Conservation (phyloP, 1,140 invertebrate genomes). For the Rhagoletis pomonella region DNA sequence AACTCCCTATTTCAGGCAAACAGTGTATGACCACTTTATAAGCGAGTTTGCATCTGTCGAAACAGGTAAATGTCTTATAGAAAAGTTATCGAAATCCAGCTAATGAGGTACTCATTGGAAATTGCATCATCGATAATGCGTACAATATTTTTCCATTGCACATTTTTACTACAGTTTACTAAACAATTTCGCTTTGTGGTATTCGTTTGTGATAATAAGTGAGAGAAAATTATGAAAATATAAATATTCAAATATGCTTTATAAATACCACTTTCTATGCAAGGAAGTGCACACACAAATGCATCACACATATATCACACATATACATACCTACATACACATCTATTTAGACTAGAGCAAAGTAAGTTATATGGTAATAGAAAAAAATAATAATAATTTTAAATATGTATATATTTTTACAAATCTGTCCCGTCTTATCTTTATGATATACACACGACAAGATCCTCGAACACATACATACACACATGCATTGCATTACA, state of each 20-base stretch:
- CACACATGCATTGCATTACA: too few species aligned
- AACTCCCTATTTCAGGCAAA: neutral
- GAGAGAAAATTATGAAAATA: neutral
- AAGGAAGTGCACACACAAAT: neutral
- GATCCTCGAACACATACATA: too few species aligned
- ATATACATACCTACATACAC: neutral
- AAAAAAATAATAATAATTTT: too few species aligned
- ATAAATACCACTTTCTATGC: neutral
- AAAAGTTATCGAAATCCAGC: too few species aligned
- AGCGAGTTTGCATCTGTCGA: too few species aligned
- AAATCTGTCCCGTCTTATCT: too few species aligned
- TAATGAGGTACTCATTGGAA: neutral
- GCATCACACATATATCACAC: neutral
- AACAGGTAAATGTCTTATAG: too few species aligned
- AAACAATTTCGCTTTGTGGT: neutral
- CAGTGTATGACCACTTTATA: too few species aligned
- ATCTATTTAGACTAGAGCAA: too few species aligned
- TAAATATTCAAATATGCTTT: constrained; percentile 3
- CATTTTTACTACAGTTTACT: neutral
- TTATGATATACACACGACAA: too few species aligned
- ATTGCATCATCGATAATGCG: neutral
- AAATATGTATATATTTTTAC: too few species aligned
- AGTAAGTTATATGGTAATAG: too few species aligned
- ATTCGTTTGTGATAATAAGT: constrained; percentile 15
- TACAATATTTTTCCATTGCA: neutral